Evolutionary conservation across 1,140 invertebrate species (phyloP), one percentile per base, ranked within the genome.

Genomic region (Brachionus calyciflorus): DNA sequence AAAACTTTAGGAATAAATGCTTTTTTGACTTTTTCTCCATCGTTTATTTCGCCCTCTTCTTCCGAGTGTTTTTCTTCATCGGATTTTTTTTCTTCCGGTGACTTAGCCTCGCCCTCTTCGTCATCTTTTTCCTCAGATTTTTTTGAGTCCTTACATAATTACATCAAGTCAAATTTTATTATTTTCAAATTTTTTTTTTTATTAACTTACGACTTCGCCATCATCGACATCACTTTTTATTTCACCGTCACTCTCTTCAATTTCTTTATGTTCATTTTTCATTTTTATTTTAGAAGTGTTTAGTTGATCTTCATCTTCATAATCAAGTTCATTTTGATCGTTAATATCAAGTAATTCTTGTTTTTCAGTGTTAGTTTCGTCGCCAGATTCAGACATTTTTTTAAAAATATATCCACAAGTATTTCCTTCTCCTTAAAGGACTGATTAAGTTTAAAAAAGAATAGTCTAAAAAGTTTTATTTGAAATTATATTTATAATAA

Each of bases 241-340:
- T 57, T 76, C 73, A n/a, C 73, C 73, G 40, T 76, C 73, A 26
- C 73, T 76, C 14, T 53, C 70, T 14, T 53, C 69, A 12, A 2
- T 51, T 76, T 7, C 37, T 7, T 70, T 48, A 12, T 12, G 3
- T 12, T 46, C 41, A 12, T 0, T 37, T 28, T 19, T 21, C 14
- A 17, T n/a, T 9, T 75, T 49, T 12, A 17, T 33, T 17, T 75
- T 26, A 14, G 40, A 46, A 37, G 14, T 70, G 10, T 48, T 51
- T 28, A 51, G 12, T 46, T 73, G 44, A 33, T 73, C 69, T 19
- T 73, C 69, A 33, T 73, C 69, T 51, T 73, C 69, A 73, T 73
- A 73, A 46, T 73, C 69, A 0, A 73, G 46, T 37, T 73, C 46
- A 37, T 73, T 51, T 55, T 73, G 69, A 14, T 73, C 69, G 24